A percentile compares a stretch with the other conserved stretches of the same genome.
These are phyloP conservation scores for Poeciliopsis paucimaculata DNA, from an alignment of 2,797 vertebrate genomes.

Conservation along the genomic window DNA sequence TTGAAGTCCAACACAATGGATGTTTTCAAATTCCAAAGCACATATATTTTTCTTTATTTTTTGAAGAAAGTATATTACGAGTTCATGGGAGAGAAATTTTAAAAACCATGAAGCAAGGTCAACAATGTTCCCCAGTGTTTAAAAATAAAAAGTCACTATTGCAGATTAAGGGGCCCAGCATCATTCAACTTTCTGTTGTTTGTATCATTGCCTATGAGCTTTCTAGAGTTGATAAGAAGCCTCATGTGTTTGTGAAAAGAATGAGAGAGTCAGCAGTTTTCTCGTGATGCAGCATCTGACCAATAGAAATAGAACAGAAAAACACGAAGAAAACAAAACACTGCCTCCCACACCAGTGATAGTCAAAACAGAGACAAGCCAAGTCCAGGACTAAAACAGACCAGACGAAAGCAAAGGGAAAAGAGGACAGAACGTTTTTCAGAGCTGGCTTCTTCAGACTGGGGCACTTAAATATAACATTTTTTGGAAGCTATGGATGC, in stretches of 20 bases:
- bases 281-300: constrained; percentile 15
- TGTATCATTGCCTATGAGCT: not conserved
- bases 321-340: not conserved
- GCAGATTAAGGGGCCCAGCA: not conserved
- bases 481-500: not conserved
- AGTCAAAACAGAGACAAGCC: not conserved
- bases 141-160: not conserved
- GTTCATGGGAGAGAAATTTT: not conserved
- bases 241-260: not conserved
- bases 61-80: not conserved
- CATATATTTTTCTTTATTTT: too few relatives aligned
- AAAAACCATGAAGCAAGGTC: not conserved
- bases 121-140: not conserved
- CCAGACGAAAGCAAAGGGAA: not conserved
- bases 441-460: not conserved
- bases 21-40: not conserved
- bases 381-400: not conserved
- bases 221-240: not conserved
- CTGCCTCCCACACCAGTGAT: not conserved
- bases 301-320: not conserved
- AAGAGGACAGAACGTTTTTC: not conserved
- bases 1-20: not conserved
- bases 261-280: constrained; percentile 13
- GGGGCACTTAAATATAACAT: not conserved
- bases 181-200: not conserved